Conservation (phyloP, 2,797 vertebrate genomes). For the Scleropages formosus region DNA sequence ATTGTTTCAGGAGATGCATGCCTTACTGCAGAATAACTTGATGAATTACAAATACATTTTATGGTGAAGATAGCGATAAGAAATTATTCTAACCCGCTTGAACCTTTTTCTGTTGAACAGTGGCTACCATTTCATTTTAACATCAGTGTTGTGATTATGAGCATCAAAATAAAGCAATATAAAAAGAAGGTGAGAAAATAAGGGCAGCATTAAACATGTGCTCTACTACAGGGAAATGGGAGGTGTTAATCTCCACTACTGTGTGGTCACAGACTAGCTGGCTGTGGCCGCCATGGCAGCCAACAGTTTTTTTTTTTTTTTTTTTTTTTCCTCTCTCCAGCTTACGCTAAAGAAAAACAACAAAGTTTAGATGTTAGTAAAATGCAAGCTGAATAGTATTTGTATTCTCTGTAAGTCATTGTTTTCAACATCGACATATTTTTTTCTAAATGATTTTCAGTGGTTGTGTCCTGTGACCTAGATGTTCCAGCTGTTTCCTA, state of each 20-base stretch:
- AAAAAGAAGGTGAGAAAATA: too few species aligned
- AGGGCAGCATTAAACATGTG: slow-evolving; percentile 51
- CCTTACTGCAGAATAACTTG: slow-evolving; percentile 39
- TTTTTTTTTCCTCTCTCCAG: not conserved
- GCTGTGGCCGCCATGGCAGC: slow-evolving; percentile 53
- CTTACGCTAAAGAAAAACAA: not conserved
- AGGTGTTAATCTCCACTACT: slow-evolving; percentile 66
- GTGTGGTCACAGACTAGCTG: slow-evolving; percentile 75
- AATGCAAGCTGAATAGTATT: not conserved
- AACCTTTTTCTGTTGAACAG: slow-evolving; percentile 69
- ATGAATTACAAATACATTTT: slow-evolving; percentile 69
- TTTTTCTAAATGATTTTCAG: slow-evolving; percentile 18
- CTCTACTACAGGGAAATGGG: slow-evolving; percentile 54
- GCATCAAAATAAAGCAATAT: slow-evolving; percentile 57
- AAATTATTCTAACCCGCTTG: slow-evolving; percentile 72
- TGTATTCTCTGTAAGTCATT: slow-evolving; percentile 9
- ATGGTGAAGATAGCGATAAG: slow-evolving; percentile 68
- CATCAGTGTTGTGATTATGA: slow-evolving; percentile 61
- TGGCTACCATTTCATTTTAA: slow-evolving; percentile 62
- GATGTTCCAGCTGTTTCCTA: slow-evolving; percentile 12
- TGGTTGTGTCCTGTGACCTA: slow-evolving; percentile 4
- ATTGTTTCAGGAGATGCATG: slow-evolving; percentile 67
- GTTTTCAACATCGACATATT: slow-evolving; percentile 8
- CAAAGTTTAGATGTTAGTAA: slow-evolving; percentile 27
- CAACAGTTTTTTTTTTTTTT: slow-evolving; percentile 23